A percentile compares a stretch with the other conserved stretches of the same genome.
Conservation (phyloP, 2,113 vertebrate genomes). For the Hippocampus zosterae region DNA sequence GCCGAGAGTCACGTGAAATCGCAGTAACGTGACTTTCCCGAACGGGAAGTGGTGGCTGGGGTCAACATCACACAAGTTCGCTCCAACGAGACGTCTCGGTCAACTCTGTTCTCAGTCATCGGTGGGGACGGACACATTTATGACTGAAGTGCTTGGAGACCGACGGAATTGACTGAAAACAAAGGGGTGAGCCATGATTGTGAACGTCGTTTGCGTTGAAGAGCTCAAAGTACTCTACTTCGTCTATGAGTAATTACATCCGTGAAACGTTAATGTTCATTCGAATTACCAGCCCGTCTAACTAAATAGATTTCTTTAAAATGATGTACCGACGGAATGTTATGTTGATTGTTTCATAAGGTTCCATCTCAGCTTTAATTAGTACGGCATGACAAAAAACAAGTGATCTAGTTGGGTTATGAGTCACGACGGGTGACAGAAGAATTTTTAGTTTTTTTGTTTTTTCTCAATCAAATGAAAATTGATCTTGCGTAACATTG, state of each 20-base stretch:
- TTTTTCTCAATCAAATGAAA: background rate
- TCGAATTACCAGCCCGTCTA: background rate
- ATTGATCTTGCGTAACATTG: background rate
- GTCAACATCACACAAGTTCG: conserved; percentile 20
- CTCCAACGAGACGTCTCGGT: conserved; percentile 8
- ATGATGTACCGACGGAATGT: background rate
- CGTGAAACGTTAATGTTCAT: background rate
- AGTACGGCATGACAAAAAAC: background rate
- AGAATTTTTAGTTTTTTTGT: background rate
- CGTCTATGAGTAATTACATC: background rate
- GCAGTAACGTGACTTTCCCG: conserved; percentile 57
- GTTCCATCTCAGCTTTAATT: background rate
- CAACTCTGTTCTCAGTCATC: background rate
- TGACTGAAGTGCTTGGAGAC: background rate
- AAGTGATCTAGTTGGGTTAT: background rate
- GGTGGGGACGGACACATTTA: background rate
- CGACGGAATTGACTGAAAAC: background rate
- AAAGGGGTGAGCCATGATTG: conserved; percentile 23
- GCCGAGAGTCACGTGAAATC: conserved; percentile 41
- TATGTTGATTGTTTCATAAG: background rate
- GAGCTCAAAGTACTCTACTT: background rate
- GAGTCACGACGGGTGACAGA: background rate
- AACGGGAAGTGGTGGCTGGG: conserved; percentile 61
- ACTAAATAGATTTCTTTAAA: background rate
- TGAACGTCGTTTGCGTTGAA: background rate